phyloP scores from a whole-genome alignment of 1,140 invertebrate genomes.

The Bacillus rossius region DNA sequence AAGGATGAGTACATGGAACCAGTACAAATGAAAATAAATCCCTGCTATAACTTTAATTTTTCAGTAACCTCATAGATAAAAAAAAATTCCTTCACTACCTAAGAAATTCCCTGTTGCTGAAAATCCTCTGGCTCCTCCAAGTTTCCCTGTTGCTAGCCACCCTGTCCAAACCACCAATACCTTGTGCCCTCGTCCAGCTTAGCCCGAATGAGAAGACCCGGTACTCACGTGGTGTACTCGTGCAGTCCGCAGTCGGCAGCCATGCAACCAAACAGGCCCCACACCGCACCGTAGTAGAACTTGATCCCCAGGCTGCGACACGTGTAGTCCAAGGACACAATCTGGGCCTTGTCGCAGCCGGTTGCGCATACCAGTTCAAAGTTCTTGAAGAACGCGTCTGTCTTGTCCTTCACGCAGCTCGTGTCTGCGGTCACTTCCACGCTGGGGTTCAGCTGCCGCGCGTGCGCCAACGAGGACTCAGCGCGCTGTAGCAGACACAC shows the following conservation, averaged over 20 bases:
- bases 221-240: conserved; percentile 77
- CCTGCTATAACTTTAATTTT: no score
- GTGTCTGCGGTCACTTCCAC: conserved; percentile 75
- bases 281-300: conserved; percentile 88
- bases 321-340: conserved; percentile 70
- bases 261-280: conserved; percentile 89
- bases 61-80: no score
- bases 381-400: conserved; percentile 66
- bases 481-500: conserved; percentile 69
- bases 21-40: no score
- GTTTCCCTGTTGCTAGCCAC: no score
- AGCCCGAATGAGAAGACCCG: no score
- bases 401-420: conserved; percentile 50
- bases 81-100: no score
- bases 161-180: no score
- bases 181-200: no score
- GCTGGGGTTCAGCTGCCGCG: conserved; percentile 87
- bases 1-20: no score
- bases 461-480: conserved; percentile 66
- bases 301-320: conserved; percentile 75
- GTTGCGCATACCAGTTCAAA: conserved; percentile 86
- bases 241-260: conserved; percentile 86
- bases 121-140: no score
- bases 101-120: no score
- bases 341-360: conserved; percentile 60